phyloP scores from a whole-genome alignment of 2,113 vertebrate species.

The Austrofundulus limnaeus region DNA sequence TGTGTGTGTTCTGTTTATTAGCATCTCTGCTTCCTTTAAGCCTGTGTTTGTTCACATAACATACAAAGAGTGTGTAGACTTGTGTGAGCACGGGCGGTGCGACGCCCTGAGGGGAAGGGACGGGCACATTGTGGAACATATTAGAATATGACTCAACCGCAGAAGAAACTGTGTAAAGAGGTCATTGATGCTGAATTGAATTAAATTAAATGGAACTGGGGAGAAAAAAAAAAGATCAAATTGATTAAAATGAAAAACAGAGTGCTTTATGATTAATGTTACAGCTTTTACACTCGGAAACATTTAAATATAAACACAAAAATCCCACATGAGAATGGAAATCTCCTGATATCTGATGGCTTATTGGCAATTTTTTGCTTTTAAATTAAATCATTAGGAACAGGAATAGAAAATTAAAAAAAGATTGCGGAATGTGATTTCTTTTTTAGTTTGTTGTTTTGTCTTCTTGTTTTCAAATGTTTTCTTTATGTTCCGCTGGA shows the following conservation, averaged over 20 bases:
- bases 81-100: slow-evolving; percentile 13
- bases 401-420: no score
- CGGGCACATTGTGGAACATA: slow-evolving; percentile 57
- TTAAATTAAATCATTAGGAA: no score
- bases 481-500: no score
- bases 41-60: slow-evolving; percentile 49
- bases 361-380: not conserved
- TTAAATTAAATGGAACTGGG: slow-evolving; percentile 27
- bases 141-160: slow-evolving; percentile 54
- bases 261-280: not conserved
- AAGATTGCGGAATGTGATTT: no score
- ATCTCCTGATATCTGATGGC: not conserved
- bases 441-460: no score
- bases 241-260: slow-evolving; percentile 6
- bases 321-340: not conserved
- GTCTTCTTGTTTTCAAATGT: no score
- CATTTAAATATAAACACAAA: not conserved
- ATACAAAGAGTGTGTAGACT: slow-evolving; percentile 13
- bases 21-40: slow-evolving; percentile 56
- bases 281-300: not conserved
- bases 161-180: slow-evolving; percentile 67
- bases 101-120: slow-evolving; percentile 54
- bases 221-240: not conserved
- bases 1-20: slow-evolving; percentile 68
- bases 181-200: slow-evolving; percentile 64